Percentiles rank a stretch among this genome's conserved stretches.
phyloP scores from a whole-genome alignment of 2,797 vertebrate genomes.

The Pseudochirops cupreus region DNA sequence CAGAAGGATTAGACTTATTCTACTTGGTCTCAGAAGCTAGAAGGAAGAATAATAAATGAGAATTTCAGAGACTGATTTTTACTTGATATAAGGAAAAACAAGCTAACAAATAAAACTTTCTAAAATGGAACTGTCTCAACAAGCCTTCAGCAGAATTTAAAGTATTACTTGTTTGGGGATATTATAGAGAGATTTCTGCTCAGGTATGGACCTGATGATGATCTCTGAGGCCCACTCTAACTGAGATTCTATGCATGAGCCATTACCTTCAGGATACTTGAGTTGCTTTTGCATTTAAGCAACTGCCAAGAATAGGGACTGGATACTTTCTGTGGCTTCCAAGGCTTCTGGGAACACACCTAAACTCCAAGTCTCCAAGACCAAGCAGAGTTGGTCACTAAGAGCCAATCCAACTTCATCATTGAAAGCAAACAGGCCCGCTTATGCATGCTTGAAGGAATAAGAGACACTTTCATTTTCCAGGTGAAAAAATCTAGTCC shows the following conservation, averaged over 20 bases:
- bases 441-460: slow-evolving; percentile 68
- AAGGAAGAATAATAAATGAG: neutral
- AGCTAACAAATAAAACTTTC: neutral
- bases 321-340: neutral
- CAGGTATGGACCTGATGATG: neutral
- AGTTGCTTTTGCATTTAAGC: neutral
- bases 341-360: neutral
- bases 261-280: neutral
- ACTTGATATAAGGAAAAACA: neutral
- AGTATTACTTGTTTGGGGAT: neutral
- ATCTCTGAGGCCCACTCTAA: neutral
- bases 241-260: neutral
- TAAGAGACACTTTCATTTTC: slow-evolving; percentile 60
- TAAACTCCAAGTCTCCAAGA: neutral
- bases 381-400: neutral
- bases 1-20: neutral
- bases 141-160: neutral
- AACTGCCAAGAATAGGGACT: neutral
- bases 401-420: neutral
- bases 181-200: neutral
- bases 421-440: slow-evolving; percentile 31
- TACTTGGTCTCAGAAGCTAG: neutral
- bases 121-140: neutral
- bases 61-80: neutral
- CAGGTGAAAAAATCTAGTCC: slow-evolving; percentile 82